Evolutionary conservation across 2,113 vertebrate species (phyloP), one percentile per base, ranked within the genome.

Genomic region (Electrona antarctica): DNA sequence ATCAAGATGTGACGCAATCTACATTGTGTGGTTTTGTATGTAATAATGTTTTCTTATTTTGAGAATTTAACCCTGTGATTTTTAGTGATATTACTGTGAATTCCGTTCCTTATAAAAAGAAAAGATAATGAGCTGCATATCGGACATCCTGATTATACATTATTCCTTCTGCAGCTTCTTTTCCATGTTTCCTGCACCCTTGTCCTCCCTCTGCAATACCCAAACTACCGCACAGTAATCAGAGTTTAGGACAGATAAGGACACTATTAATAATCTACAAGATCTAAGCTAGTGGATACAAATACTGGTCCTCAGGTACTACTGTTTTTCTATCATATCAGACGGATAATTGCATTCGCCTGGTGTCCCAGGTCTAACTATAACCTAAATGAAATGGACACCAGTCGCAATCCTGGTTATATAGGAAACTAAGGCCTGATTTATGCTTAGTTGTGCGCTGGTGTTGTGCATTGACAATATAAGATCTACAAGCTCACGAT

Each of bases 21-120:
- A 75, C 80, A 67, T 84, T 64, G 86, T 86, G 87, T 84, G 73
- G 51, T 70, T 87, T 76, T 79, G 62, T 82, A 74, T 33, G 78
- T 83, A 76, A 79, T n/a, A 76, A 79, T n/a, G 73, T 78, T 84
- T 83, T 69, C 76, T 84, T 29, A 71, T 79, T 79, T 74, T 62
- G 71, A n/a, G 10, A 50, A 29, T 70, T 71, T 74, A 62, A 77
- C 77, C 76, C 73, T 82, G 88, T 87, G 80, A 67, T 85, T 90
- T 65, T 84, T 82, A 81, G 86, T 89, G 86, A 85, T 76, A 73
- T 80, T 75, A 88, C 84, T 89, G 87, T 87, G 84, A 85, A 87
- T 76, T 85, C 52, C 57, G 68, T 86, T 85, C 72, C 73, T 72
- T 73, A 61, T 58, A 12, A 78, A 74, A 41, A 41, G 33, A 41